phyloP scores from a whole-genome alignment of 2,113 vertebrate species.

The Xenopus borealis region DNA sequence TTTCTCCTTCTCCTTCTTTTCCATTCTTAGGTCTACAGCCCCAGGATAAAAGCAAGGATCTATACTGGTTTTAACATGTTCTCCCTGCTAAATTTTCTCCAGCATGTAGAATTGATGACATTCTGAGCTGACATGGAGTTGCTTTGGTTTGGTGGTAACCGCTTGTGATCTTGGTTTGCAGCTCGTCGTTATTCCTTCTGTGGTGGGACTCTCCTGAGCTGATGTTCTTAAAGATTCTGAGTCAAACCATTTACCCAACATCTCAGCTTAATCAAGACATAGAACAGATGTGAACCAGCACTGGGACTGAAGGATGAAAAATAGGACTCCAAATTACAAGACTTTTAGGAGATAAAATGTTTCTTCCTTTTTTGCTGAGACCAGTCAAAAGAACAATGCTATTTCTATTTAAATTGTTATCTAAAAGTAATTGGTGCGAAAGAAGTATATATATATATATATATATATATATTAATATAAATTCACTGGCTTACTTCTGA shows the following conservation, averaged over 20 bases:
- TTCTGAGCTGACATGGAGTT: slow-evolving; percentile 65
- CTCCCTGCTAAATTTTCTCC: slow-evolving; percentile 62
- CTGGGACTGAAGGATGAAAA: slow-evolving; percentile 52
- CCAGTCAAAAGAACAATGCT: slow-evolving; percentile 14
- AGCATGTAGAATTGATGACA: slow-evolving; percentile 60
- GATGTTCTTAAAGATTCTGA: slow-evolving; percentile 60
- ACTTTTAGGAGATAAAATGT: slow-evolving; percentile 43
- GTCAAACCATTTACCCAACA: slow-evolving; percentile 53
- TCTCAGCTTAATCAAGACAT: slow-evolving; percentile 39
- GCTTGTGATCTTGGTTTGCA: slow-evolving; percentile 95
- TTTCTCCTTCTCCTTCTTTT: slow-evolving; percentile 59
- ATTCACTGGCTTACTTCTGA: slow-evolving; percentile 47
- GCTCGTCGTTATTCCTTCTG: slow-evolving; percentile 86
- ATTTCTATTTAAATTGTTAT: slow-evolving; percentile 49
- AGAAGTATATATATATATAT: slow-evolving; percentile 37
- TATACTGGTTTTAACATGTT: slow-evolving; percentile 90
- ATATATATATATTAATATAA: slow-evolving; percentile 48
- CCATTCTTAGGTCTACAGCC: slow-evolving; percentile 88
- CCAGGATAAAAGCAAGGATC: slow-evolving; percentile 96
- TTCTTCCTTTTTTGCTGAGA: slow-evolving; percentile 38
- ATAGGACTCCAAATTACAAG: slow-evolving; percentile 50
- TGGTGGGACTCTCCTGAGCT: slow-evolving; percentile 85
- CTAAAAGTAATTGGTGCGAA: slow-evolving; percentile 24
- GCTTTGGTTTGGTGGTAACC: slow-evolving; percentile 73
- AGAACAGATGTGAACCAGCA: slow-evolving; percentile 49